Conservation (phyloP, 2,113 vertebrate species). For the Myrmophylax atrothorax region DNA sequence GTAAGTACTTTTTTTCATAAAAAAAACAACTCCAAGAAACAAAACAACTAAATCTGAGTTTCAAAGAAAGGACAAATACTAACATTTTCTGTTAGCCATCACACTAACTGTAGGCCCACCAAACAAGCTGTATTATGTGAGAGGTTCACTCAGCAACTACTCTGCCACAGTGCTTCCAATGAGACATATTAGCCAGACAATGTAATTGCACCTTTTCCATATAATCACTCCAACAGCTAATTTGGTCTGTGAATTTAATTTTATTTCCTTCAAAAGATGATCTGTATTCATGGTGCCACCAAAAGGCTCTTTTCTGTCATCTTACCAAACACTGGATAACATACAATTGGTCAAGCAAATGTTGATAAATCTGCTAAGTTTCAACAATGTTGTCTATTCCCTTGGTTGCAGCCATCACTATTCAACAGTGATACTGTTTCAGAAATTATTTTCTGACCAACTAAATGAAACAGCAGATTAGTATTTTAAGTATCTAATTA, state of each 20-base stretch:
- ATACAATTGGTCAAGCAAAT: not conserved
- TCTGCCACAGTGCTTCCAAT: not conserved
- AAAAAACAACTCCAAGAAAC: not conserved
- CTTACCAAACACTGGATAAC: not conserved
- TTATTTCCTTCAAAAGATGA: not conserved
- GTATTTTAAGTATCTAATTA: not conserved
- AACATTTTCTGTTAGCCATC: not conserved
- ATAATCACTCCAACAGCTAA: not conserved
- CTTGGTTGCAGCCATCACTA: not conserved
- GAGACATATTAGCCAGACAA: not conserved
- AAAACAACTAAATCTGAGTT: not conserved
- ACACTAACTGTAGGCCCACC: not conserved
- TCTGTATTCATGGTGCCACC: not conserved
- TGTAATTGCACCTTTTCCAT: not conserved
- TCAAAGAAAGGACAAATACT: not conserved
- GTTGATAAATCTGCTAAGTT: not conserved
- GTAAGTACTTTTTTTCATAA: not conserved
- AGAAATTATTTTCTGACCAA: not conserved
- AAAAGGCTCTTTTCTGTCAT: not conserved
- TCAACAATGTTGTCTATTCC: not conserved
- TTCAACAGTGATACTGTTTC: not conserved
- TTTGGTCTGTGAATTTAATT: not conserved
- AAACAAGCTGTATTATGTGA: not conserved
- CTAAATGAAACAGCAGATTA: not conserved
- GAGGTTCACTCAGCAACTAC: not conserved